Evolutionary conservation across 2,113 vertebrate genomes (phyloP).

Genomic region (Ovis aries): DNA sequence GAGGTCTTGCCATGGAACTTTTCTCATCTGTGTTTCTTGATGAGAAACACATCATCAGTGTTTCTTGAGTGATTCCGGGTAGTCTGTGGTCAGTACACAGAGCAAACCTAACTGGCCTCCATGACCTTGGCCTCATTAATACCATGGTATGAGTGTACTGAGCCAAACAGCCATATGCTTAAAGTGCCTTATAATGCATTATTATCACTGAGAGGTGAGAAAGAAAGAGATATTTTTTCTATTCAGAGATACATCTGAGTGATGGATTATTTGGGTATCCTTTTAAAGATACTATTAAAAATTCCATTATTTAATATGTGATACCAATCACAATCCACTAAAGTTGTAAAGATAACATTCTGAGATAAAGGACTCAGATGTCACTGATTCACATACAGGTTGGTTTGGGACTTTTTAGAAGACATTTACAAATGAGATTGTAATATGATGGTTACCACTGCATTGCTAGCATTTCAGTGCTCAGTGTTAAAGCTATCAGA

Average conservation of each 20-base stretch:
- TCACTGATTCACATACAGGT: conserved; percentile 34
- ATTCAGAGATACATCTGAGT: conserved; percentile 21
- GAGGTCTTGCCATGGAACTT: neutral
- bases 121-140: conserved; percentile 14
- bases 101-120: neutral
- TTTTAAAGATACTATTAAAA: conserved; percentile 47
- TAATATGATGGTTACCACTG: neutral
- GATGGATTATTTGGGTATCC: conserved; percentile 24
- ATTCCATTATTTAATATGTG: conserved; percentile 51
- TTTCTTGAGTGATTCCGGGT: neutral
- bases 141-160: neutral
- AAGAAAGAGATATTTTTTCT: conserved; percentile 35
- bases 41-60: neutral
- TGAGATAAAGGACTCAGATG: conserved; percentile 28
- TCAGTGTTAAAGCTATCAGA: neutral
- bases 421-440: conserved; percentile 27
- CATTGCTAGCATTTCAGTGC: neutral
- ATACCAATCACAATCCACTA: conserved; percentile 42
- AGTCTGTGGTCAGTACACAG: neutral
- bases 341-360: conserved; percentile 48
- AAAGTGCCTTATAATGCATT: neutral
- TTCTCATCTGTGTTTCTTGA: neutral
- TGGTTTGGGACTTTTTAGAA: conserved; percentile 17
- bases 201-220: neutral
- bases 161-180: neutral